Percentiles rank a stretch among this genome's conserved stretches.
These are phyloP conservation scores for Carettochelys insculpta DNA, from an alignment of 2,113 vertebrate species.

Conservation along the genomic window DNA sequence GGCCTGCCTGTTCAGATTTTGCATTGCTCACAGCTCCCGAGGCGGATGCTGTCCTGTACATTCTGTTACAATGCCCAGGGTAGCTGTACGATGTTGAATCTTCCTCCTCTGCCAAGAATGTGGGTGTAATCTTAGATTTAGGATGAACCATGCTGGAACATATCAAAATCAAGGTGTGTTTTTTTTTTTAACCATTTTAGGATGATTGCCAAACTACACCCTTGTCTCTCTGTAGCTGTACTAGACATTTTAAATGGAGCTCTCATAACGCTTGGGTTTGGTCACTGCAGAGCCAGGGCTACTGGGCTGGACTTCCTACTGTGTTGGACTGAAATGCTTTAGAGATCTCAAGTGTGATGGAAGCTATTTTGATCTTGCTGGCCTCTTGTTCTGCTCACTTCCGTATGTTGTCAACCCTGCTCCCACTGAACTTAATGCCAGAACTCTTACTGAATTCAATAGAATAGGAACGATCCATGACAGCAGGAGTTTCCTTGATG, in stretches of 20 bases:
- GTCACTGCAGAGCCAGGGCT: background rate
- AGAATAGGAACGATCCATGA: background rate
- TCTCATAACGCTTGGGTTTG: background rate
- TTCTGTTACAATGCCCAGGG: conserved; percentile 3
- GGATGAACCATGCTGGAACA: conserved; percentile 43
- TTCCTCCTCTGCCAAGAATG: conserved; percentile 50
- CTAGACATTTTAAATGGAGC: background rate
- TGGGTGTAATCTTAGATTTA: conserved; percentile 36
- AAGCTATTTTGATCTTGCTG: background rate
- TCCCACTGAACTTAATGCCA: background rate
- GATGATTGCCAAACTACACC: conserved; percentile 20
- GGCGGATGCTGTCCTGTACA: conserved; percentile 9
- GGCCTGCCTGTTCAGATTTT: background rate
- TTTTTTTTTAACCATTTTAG: conserved; percentile 27
- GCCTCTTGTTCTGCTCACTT: background rate
- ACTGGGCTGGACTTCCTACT: background rate
- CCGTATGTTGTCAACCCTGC: background rate
- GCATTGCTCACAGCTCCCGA: background rate
- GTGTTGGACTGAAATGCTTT: background rate
- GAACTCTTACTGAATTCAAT: background rate
- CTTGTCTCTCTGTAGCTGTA: background rate
- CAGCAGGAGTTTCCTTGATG: background rate
- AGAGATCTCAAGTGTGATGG: background rate
- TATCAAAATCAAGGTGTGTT: conserved; percentile 47
- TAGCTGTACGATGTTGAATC: background rate